Evolutionary conservation across 2,113 vertebrate genomes (phyloP), one percentile per base, ranked within the genome.

Genomic region (Uria aalge): DNA sequence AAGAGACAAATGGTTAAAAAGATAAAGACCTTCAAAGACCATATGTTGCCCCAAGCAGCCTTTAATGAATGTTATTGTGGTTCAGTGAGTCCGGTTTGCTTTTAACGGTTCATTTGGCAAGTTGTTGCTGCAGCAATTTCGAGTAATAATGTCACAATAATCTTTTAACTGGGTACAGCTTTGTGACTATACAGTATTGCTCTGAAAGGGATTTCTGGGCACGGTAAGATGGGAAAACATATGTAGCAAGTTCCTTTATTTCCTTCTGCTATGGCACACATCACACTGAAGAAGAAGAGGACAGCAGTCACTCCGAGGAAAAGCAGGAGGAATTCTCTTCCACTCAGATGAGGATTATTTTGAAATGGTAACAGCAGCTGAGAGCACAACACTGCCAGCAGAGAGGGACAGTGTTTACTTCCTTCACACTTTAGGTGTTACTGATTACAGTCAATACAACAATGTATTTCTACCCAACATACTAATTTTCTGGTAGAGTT

Each of bases 61-160:
- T 24, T 80, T 91, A 96, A 91, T 86, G 16, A 83, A 93, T 97
- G 96, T 96, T 94, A 41, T 40, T 93, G 72, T 76, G 74, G 95
- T 93, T 89, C 92, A 86, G 64, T 86, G 91, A 94, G 29, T 59
- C 57, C 92, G 57, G 62, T 72, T 91, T 90, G 64, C 50, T 93
- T 86, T 84, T 89, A 71, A 92, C 3, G 40, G 86, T 76, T 86
- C 93, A 88, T 66, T 93, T 93, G 79, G n/a, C 30, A 94, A 84
- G 81, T 50, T 63, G 41, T 80, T 59, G 18, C 79, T 94, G 66
- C 48, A 59, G 79, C 10, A 0, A 71, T 89, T 96, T 87, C 60
- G 84, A 94, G 81, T 76, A 92, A 95, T 92, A 82, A 79, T 74
- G 83, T 87, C 87, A 82, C 81, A 86, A 84, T 85, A 92, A 69